These are phyloP conservation scores for Halocynthia aurantium DNA, from an alignment of 23 tunicate species.

Conservation along the genomic window DNA sequence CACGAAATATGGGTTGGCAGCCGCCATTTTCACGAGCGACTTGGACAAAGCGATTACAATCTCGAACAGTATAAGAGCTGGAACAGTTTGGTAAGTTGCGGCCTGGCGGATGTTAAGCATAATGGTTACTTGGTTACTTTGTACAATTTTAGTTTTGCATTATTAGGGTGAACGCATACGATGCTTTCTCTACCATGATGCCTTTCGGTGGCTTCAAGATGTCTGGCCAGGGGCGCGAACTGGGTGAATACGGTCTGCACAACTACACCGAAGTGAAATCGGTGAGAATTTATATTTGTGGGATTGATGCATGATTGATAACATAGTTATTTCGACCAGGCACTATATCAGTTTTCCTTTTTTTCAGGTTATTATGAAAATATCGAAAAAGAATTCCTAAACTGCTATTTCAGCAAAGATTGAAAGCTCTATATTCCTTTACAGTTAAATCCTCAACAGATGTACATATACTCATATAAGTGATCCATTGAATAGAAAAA, in stretches of 20 bases:
- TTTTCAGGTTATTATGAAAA: conserved; percentile 26
- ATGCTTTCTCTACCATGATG: conserved; percentile 60
- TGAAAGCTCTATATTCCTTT: too few relatives aligned
- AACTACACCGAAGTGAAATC: conserved; percentile 82
- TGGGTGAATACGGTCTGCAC: conserved; percentile 70
- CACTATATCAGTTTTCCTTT: neutral
- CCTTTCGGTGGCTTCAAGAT: conserved; percentile 99
- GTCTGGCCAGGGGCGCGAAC: conserved; percentile 90
- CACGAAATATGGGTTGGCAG: conserved; percentile 82
- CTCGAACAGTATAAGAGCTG: conserved; percentile 72
- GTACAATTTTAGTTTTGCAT: neutral
- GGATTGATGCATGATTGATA: neutral
- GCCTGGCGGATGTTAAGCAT: neutral
- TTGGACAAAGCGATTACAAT: conserved; percentile 68
- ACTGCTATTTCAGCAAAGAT: neutral
- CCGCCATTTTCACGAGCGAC: conserved; percentile 74
- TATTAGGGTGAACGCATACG: conserved; percentile 84
- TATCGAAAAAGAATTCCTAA: conserved; percentile 41
- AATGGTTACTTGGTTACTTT: neutral
- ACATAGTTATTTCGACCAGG: neutral
- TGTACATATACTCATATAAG: too few relatives aligned
- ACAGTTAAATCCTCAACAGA: too few relatives aligned
- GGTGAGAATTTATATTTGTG: conserved; percentile 17
- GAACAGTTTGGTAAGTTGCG: conserved; percentile 67
- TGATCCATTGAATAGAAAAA: too few relatives aligned